A percentile compares a stretch with the other conserved stretches of the same genome.
phyloP scores from a whole-genome alignment of 2,888 invertebrate species.

The Noctua janthe region DNA sequence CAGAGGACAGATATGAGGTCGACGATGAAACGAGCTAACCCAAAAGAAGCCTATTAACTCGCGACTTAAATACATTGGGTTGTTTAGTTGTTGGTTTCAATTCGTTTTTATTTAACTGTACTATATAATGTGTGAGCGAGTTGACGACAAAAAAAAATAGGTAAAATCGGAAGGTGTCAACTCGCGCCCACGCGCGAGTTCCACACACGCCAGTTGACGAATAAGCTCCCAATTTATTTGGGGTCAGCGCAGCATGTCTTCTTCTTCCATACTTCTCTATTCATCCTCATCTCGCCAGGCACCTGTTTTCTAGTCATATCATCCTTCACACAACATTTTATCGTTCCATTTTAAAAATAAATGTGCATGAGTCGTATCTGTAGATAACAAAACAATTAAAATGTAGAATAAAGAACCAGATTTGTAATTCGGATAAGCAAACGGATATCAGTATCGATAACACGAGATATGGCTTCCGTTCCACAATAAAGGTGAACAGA shows the following conservation, averaged over 20 bases:
- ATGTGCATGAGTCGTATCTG: not conserved
- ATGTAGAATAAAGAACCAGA: conserved; percentile 4
- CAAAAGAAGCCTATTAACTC: too few relatives aligned
- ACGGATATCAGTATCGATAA: conserved; percentile 32
- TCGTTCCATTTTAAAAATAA: not conserved
- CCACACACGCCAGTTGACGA: too few relatives aligned
- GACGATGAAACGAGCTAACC: too few relatives aligned
- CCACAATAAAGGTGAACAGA: not conserved
- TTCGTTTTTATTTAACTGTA: too few relatives aligned
- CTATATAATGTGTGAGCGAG: too few relatives aligned
- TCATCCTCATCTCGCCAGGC: not conserved
- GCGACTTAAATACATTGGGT: too few relatives aligned
- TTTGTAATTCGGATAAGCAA: conserved; percentile 22
- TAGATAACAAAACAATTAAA: conserved; percentile 16
- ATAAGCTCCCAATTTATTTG: not conserved
- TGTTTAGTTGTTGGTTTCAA: too few relatives aligned
- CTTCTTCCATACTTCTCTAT: not conserved
- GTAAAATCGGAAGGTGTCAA: too few relatives aligned
- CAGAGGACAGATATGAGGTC: too few relatives aligned
- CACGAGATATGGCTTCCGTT: conserved; percentile 19
- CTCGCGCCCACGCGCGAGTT: too few relatives aligned
- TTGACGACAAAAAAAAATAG: too few relatives aligned
- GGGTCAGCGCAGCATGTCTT: not conserved
- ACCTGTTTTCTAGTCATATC: not conserved
- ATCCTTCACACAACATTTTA: not conserved